Evolutionary conservation across 2,113 vertebrate genomes (phyloP), one percentile per base, ranked within the genome.

Genomic region (Sminthopsis crassicaudata): DNA sequence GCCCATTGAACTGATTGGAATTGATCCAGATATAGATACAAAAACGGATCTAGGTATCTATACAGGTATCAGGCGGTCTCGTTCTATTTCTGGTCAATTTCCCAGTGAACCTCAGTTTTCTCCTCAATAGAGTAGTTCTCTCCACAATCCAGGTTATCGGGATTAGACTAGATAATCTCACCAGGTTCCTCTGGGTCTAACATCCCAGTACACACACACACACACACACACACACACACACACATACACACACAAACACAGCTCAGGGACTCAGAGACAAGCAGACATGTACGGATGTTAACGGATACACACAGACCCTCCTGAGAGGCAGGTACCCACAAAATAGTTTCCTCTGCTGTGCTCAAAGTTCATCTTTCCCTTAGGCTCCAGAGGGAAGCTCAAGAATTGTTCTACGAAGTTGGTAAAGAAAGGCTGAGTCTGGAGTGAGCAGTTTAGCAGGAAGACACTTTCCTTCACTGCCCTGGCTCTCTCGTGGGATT

Each of bases 381-480:
- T 84, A 23, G 67, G 19, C n/a, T 90, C 90, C 48, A 46, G 8
- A 16, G 36, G 2, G 36, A 23, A 1, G 24, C 11, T 91, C 42
- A 46, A 42, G 67, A 42, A 84, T 88, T 50, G 51, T 52, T 57
- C 94, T 30, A 50, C 42, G 51, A 23, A 5, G 97, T 97, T 98
- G 97, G 98, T 97, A 16, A 94, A 92, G 53, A 96, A 96, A 53
- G 91, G 92, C 12, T 92, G 91, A 26, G 46, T 92, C 67, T 92
- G 89, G 16, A 98, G 96, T 0, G 10, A 89, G 30, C 95, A 91
- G 95, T 96, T 97, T 92, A 98, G 55, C 89, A 98, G 53, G 55
- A 95, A 97, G 25, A 98, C 94, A 0, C 92, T 96, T 96, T 94
- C 95, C 42, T 95, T 97, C 91, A 98, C 97, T 8, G 98, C 97